Conservation (phyloP, 2,888 invertebrate genomes). For the Teleiodes luculella region DNA sequence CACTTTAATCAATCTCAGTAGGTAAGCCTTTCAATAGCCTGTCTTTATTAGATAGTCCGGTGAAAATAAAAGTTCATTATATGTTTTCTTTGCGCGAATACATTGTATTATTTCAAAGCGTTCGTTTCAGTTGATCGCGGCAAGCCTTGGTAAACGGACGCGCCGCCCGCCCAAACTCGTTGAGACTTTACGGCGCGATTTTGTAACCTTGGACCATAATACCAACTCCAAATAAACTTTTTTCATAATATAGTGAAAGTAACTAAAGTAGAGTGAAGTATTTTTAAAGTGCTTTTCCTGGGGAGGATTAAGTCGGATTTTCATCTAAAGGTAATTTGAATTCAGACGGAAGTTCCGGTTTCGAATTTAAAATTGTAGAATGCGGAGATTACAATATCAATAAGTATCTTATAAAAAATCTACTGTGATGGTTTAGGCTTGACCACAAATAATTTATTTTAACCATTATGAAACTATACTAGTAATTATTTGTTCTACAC, state of each 20-base stretch:
- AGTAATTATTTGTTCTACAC: too few relatives aligned
- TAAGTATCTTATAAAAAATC: too few relatives aligned
- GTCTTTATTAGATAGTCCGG: too few relatives aligned
- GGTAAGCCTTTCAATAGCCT: too few relatives aligned
- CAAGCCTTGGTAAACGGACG: constrained; percentile 41
- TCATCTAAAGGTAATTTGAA: constrained; percentile 36
- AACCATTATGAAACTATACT: too few relatives aligned
- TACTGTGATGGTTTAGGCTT: too few relatives aligned
- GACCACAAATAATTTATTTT: too few relatives aligned
- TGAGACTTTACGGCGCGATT: constrained; percentile 12
- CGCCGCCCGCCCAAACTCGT: constrained; percentile 47
- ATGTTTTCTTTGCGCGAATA: constrained; percentile 3
- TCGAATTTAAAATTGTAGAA: too few relatives aligned
- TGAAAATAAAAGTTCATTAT: background rate
- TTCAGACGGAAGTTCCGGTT: constrained; percentile 21
- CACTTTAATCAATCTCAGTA: too few relatives aligned
- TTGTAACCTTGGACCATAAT: background rate
- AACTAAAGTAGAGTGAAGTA: background rate
- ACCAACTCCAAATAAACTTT: background rate
- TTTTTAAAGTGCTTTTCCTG: constrained; percentile 5
- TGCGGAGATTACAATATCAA: too few relatives aligned
- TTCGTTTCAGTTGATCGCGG: constrained; percentile 40
- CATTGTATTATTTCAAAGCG: background rate
- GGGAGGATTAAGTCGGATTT: constrained; percentile 29
- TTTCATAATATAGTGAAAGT: background rate